phyloP scores from a whole-genome alignment of 2,888 invertebrate species.

The Teinopalpus imperialis region DNA sequence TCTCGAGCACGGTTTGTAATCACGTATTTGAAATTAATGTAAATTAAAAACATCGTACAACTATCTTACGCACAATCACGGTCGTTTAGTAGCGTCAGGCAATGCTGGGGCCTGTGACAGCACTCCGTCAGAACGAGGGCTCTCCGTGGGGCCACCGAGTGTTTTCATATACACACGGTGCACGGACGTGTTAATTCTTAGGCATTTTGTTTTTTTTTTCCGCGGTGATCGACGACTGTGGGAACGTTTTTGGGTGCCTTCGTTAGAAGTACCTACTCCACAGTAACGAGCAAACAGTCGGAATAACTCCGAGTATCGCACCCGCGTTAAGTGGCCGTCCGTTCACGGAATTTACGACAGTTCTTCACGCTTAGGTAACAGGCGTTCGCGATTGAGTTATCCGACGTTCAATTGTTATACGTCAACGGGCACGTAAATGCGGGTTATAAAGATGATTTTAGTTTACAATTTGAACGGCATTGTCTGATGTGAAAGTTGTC shows the following conservation, averaged over 20 bases:
- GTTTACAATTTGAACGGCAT: conserved; percentile 75
- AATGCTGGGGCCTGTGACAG: conserved; percentile 48
- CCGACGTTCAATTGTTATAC: conserved; percentile 48
- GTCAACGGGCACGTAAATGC: conserved; percentile 39
- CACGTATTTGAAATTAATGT: conserved; percentile 65
- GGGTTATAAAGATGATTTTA: conserved; percentile 72
- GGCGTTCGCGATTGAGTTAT: conserved; percentile 58
- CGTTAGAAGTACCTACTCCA: conserved; percentile 74
- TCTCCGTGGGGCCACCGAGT: conserved; percentile 69
- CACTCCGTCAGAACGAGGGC: conserved; percentile 75
- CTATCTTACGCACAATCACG: conserved; percentile 63
- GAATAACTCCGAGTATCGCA: conserved; percentile 69
- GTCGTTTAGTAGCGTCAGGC: conserved; percentile 49
- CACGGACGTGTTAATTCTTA: conserved; percentile 80
- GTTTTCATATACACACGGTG: conserved; percentile 78
- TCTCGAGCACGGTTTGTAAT: conserved; percentile 44
- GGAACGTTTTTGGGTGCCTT: conserved; percentile 77
- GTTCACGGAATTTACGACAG: conserved; percentile 71
- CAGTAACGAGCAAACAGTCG: conserved; percentile 77
- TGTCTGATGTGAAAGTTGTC: conserved; percentile 78
- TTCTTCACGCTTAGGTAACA: conserved; percentile 53
- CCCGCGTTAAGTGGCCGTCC: conserved; percentile 71
- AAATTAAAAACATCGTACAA: conserved; percentile 69
- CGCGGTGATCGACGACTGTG: conserved; percentile 78
- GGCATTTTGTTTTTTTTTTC: conserved; percentile 75